Percentiles rank a stretch among this genome's conserved stretches.
These are phyloP conservation scores for Anas capensis DNA, from an alignment of 2,797 vertebrate genomes.

Conservation along the genomic window DNA sequence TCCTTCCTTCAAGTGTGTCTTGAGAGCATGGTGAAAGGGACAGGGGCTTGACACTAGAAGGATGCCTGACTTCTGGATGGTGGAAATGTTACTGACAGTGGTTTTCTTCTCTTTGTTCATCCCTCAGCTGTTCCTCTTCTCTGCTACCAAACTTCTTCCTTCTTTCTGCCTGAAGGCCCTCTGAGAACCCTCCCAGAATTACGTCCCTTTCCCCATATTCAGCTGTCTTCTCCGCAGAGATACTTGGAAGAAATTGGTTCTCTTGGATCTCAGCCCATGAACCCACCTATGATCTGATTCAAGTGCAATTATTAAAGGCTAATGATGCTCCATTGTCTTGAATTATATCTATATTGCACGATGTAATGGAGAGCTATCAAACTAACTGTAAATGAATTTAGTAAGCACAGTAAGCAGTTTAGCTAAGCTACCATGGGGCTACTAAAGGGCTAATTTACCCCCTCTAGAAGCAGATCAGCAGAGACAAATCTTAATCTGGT, in stretches of 20 bases:
- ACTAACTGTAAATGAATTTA: neutral
- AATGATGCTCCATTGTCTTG: neutral
- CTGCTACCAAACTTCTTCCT: neutral
- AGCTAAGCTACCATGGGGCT: conserved; percentile 4
- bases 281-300: neutral
- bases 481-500: neutral
- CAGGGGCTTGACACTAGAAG: neutral
- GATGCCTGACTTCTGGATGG: neutral
- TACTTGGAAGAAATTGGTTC: neutral
- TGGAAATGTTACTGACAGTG: neutral
- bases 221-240: neutral
- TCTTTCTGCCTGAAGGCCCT: neutral
- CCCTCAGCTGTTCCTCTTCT: neutral
- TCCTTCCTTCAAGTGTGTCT: neutral
- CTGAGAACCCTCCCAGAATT: neutral
- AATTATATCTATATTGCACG: neutral
- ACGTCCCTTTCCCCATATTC: neutral
- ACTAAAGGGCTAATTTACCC: conserved; percentile 15
- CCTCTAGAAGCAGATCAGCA: neutral
- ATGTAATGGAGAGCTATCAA: conserved; percentile 1
- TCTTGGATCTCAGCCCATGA: conserved; percentile 10
- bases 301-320: conserved; percentile 4
- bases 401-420: conserved; percentile 8
- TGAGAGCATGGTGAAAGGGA: neutral
- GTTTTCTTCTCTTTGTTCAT: neutral